Evolutionary conservation across 2,888 invertebrate species (phyloP).

Genomic region (Campaea margaritaria): DNA sequence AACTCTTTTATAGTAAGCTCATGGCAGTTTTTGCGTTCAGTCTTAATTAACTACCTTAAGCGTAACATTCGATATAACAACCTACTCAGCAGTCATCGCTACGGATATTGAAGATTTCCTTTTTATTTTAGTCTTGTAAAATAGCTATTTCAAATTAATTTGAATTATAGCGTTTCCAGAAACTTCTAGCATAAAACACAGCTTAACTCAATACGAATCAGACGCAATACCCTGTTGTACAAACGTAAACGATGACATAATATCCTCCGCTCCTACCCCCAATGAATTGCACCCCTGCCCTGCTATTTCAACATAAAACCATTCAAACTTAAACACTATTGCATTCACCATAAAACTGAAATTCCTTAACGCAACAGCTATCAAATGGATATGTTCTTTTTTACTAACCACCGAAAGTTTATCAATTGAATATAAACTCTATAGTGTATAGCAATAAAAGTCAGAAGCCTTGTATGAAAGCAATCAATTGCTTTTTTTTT

Average conservation of each 20-base stretch:
- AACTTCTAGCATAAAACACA: too few species aligned
- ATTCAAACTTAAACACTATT: slow-evolving; percentile 16
- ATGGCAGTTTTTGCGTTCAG: too few species aligned
- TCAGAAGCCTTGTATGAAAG: slow-evolving; percentile 48
- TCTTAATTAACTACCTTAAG: too few species aligned
- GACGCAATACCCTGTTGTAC: slow-evolving; percentile 39
- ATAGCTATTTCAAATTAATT: too few species aligned
- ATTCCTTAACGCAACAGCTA: background rate
- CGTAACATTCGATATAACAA: too few species aligned
- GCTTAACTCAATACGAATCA: slow-evolving; percentile 16
- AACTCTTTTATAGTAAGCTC: too few species aligned
- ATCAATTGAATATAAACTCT: slow-evolving; percentile 59
- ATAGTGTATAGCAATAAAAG: slow-evolving; percentile 52
- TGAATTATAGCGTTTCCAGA: too few species aligned
- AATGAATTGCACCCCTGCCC: slow-evolving; percentile 48
- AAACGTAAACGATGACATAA: slow-evolving; percentile 66
- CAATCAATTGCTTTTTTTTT: slow-evolving; percentile 51
- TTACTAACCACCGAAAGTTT: background rate
- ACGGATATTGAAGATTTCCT: too few species aligned
- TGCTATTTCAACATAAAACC: slow-evolving; percentile 13
- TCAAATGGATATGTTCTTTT: slow-evolving; percentile 4
- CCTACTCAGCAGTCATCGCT: too few species aligned
- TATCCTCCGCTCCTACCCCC: slow-evolving; percentile 59
- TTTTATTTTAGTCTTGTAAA: too few species aligned
- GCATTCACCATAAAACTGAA: background rate